Evolutionary conservation across 2,888 invertebrate genomes (phyloP), one percentile per base, ranked within the genome.

Genomic region (Zaprionus lineosus): DNA sequence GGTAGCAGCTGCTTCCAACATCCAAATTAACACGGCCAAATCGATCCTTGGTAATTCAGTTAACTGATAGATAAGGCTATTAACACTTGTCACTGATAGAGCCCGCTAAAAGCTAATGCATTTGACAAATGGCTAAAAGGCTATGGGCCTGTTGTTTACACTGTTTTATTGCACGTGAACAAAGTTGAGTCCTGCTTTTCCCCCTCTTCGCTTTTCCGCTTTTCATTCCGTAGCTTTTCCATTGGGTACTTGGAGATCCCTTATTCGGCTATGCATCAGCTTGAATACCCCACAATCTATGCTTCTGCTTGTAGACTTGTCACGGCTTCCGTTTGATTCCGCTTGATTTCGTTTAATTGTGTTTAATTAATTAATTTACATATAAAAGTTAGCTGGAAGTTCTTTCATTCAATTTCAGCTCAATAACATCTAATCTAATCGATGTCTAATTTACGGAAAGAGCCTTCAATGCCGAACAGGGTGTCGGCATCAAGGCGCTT

Each of bases 381-480:
- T n/a, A n/a, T n/a, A n/a, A n/a, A n/a, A n/a, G n/a, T n/a, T n/a
- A n/a, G n/a, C n/a, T n/a, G n/a, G n/a, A n/a, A n/a, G n/a, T n/a
- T n/a, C n/a, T n/a, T 8, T 8, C 11, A 19, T 43, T 37, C 9
- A 43, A 28, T 52, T 58, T 26, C n/a, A 33, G 58, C 59, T 68
- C 61, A 39, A 39, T 60, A 41, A 39, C 39, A 44, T 37, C 19
- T 19, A 8, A 29, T 43, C 61, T 72, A 87, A 52, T 87, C 88
- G 18, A 88, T 79, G 58, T 88, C 84, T 26, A 87, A 52, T 56
- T 88, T 86, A 15, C 88, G 74, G 59, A 88, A 88, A n/a, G 88
- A 81, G 16, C 86, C 87, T 14, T 87, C 86, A 21, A 75, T 63
- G 9, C 88, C 88, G 36, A 88, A 88, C 3, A 88, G 48, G 0